Conservation (phyloP, 2,888 invertebrate genomes). For the Autographa pulchrina region DNA sequence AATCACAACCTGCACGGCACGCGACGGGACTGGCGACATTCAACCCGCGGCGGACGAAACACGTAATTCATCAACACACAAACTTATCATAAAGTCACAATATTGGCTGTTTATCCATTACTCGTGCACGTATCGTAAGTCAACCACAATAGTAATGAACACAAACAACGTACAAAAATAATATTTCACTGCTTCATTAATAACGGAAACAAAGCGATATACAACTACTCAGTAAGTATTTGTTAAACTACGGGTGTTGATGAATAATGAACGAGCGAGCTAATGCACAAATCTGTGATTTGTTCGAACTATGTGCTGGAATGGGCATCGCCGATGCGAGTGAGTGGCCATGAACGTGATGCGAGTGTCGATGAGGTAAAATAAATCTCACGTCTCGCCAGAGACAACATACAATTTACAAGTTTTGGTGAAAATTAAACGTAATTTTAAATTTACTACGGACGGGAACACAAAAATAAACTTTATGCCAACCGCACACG, state of each 20-base stretch:
- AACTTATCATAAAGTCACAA: constrained; percentile 81
- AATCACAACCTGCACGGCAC: constrained; percentile 71
- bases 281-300: constrained; percentile 74
- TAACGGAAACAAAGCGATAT: constrained; percentile 77
- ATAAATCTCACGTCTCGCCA: constrained; percentile 59
- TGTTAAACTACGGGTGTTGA: constrained; percentile 75
- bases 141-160: constrained; percentile 76
- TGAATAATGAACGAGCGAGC: constrained; percentile 58
- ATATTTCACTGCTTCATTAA: constrained; percentile 76
- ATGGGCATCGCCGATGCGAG: constrained; percentile 71
- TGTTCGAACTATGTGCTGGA: constrained; percentile 79
- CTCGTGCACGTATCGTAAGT: constrained; percentile 41
- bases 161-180: constrained; percentile 77
- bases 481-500: constrained; percentile 74
- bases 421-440: constrained; percentile 68
- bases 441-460: constrained; percentile 77
- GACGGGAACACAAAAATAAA: constrained; percentile 86
- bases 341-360: constrained; percentile 56
- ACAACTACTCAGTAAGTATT: constrained; percentile 74
- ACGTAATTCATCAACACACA: constrained; percentile 74
- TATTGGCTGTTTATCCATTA: constrained; percentile 68
- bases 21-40: constrained; percentile 53
- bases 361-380: constrained; percentile 66
- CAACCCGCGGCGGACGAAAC: constrained; percentile 63
- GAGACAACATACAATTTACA: constrained; percentile 69